These are phyloP conservation scores for Oxyteleia sp. DNA, from an alignment of 2,888 invertebrate species.

Conservation along the genomic window DNA sequence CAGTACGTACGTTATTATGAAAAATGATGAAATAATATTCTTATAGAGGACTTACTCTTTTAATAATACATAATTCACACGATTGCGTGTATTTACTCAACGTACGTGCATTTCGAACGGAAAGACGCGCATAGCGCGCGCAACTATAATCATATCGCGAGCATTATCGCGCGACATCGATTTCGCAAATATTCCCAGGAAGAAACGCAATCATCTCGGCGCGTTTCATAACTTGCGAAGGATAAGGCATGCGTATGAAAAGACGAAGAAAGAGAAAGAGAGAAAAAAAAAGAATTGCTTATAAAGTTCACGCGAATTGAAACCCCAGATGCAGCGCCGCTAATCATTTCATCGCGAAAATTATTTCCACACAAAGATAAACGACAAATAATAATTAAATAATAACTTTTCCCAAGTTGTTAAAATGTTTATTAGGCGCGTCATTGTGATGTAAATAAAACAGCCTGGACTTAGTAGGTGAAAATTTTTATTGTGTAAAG, in stretches of 20 bases:
- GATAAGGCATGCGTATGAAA: conserved; percentile 42
- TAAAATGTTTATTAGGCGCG: conserved; percentile 24
- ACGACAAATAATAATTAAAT: conserved; percentile 40
- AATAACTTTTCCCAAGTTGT: conserved; percentile 45
- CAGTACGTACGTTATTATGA: conserved; percentile 49
- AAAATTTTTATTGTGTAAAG: neutral
- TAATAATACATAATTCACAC: conserved; percentile 76
- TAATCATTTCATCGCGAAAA: conserved; percentile 38
- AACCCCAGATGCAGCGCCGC: conserved; percentile 15
- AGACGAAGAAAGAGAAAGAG: conserved; percentile 8
- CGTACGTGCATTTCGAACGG: conserved; percentile 75
- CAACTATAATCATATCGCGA: conserved; percentile 82
- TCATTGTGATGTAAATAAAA: conserved; percentile 33
- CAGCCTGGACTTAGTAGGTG: neutral
- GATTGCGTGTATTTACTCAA: conserved; percentile 74
- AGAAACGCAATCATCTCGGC: conserved; percentile 75
- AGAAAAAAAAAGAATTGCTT: conserved; percentile 48
- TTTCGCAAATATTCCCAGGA: conserved; percentile 85
- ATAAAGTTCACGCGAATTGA: conserved; percentile 51
- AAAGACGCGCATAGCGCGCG: conserved; percentile 78
- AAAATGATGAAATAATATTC: conserved; percentile 68
- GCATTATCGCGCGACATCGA: conserved; percentile 84
- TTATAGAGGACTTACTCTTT: conserved; percentile 47
- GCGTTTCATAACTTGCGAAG: conserved; percentile 63
- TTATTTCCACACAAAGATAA: conserved; percentile 51